Evolutionary conservation across 2,888 invertebrate species (phyloP).

Genomic region (Drosophila diplacantha): DNA sequence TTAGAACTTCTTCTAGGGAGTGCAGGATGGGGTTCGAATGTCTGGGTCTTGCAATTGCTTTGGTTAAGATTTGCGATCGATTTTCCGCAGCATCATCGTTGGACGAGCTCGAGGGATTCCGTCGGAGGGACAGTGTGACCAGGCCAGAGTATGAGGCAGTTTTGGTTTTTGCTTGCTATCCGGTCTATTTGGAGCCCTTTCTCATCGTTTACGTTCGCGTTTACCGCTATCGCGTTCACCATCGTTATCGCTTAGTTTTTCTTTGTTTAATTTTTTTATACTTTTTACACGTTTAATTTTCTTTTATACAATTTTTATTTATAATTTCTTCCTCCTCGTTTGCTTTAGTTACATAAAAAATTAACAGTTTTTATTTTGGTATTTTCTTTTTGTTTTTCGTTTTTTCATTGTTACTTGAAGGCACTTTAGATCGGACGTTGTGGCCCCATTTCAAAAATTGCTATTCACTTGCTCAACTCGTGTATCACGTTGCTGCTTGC

Average conservation of each 20-base stretch:
- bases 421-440: constrained; percentile 96
- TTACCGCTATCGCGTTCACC: constrained; percentile 78
- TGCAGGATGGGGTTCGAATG: background rate
- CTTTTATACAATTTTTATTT: constrained; percentile 84
- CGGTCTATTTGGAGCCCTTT: constrained; percentile 93
- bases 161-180: constrained; percentile 62
- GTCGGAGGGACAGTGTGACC: constrained; percentile 39
- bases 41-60: background rate
- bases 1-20: constrained; percentile 45
- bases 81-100: constrained; percentile 11
- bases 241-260: constrained; percentile 84
- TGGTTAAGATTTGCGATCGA: constrained; percentile 44
- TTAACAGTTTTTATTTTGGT: constrained; percentile 81
- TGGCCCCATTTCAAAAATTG: constrained; percentile 86
- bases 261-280: constrained; percentile 87
- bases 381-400: constrained; percentile 65
- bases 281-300: constrained; percentile 82
- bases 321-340: constrained; percentile 78
- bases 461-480: constrained; percentile 70
- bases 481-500: constrained; percentile 78
- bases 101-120: constrained; percentile 14
- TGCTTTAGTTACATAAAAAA: constrained; percentile 87
- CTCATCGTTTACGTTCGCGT: constrained; percentile 74
- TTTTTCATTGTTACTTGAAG: constrained; percentile 82
- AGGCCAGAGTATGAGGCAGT: constrained; percentile 48